Evolutionary conservation across 2,113 vertebrate genomes (phyloP), one percentile per base, ranked within the genome.

Genomic region (Tauraco erythrolophus): DNA sequence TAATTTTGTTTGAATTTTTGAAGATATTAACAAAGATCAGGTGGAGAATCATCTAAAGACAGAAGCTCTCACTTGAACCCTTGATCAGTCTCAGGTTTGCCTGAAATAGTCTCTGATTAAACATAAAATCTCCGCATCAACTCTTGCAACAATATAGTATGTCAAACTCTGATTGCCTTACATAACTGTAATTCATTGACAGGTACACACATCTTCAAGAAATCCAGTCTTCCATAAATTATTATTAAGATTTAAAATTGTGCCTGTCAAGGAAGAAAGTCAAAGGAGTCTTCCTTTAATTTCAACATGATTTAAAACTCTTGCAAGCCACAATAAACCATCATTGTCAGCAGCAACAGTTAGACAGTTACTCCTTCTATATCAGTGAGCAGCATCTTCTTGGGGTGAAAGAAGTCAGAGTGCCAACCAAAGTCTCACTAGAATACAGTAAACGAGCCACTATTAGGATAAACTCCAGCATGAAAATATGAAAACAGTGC

Each of bases 281-380:
- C 60, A 82, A 74, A 65, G 23, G 14, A 72, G 10, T 65, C 17
- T 41, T 76, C 11, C n/a, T 56, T 80, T 37, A 61, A 61, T 61
- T 77, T 84, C 69, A 18, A 61, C 1, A 2, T 33, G 3, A 58
- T 57, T 72, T 43, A 48, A 74, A 88, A 54, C 7, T 22, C 48
- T 51, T 56, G 30, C 35, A 78, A 78, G 35, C 19, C 39, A 77
- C 37, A 76, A 41, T 30, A 71, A 77, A 5, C 0, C 4, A n/a
- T 4, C 39, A 58, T 1, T 0, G 0, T 6, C 23, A 58, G n/a
- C n/a, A 58, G 39, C 17, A 19, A 60, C 14, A 61, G 28, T 56
- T 39, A 58, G 27, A 70, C 23, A 90, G 21, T 35, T 53, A 78
- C 27, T 54, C 33, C 65, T 53, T 70, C 46, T 56, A 33, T 31